These are phyloP conservation scores for Alentia gelatinosa DNA, from an alignment of 2,888 invertebrate species.

Conservation along the genomic window DNA sequence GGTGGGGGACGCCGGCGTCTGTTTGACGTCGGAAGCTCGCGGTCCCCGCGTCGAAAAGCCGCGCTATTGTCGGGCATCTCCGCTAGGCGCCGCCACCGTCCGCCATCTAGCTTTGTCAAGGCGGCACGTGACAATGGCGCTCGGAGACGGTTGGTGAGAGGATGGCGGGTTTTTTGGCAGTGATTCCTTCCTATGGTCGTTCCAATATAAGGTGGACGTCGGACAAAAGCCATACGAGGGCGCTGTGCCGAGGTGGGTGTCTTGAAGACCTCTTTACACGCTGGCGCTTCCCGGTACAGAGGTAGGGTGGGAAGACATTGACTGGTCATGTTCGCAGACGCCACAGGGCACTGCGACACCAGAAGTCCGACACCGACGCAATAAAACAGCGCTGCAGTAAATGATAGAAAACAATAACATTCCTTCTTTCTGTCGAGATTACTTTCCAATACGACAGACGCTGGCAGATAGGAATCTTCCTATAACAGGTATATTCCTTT, in stretches of 20 bases:
- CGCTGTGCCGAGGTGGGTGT: not conserved
- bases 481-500: not conserved
- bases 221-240: not conserved
- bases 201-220: not conserved
- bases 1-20: not conserved
- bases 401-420: too few relatives aligned
- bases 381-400: too few relatives aligned
- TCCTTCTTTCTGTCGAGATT: too few relatives aligned
- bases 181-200: not conserved
- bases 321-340: too few relatives aligned
- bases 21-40: slow-evolving; percentile 26
- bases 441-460: too few relatives aligned
- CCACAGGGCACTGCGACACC: too few relatives aligned
- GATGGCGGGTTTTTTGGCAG: not conserved
- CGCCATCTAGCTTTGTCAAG: slow-evolving; percentile 25
- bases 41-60: not conserved
- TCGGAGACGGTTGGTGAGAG: not conserved
- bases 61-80: slow-evolving; percentile 19
- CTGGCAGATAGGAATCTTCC: not conserved
- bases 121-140: not conserved
- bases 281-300: too few relatives aligned
- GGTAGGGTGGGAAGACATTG: too few relatives aligned
- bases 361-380: too few relatives aligned
- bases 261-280: too few relatives aligned
- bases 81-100: slow-evolving; percentile 1